Base-by-base conservation (phyloP, 2,888 invertebrate genomes). In the Augochlorella aurata region DNA sequence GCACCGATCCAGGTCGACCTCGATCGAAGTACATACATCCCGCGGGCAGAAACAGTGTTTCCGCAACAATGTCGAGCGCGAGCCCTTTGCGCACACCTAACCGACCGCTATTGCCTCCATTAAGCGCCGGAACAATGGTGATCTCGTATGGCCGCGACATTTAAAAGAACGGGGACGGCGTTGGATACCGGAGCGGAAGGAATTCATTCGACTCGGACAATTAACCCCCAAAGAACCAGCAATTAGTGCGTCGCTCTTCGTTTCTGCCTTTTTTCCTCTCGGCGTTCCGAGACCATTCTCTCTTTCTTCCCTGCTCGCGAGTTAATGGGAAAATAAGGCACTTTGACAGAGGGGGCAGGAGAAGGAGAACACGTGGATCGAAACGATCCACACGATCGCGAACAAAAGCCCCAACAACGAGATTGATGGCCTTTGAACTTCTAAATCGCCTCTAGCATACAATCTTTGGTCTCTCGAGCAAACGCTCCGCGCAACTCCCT, bases 1-100 rank as follows among this genome's bases (percentile, higher is more conserved):
- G 79, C 86, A 14, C 87, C 84, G 82, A 85, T 84, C 86, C 78
- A 47, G 79, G 71, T 72, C 76, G 84, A 87, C 88, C 87, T 84
- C 81, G 68, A 87, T 86, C 82, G 75, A 83, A 86, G 78, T 88
- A 86, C 83, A 80, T 88, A 86, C 83, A 80, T 83, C 72, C 82
- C 54, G 49, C 65, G 61, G 73, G 68, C 73, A 61, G 73, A 54
- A 74, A 78, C 76, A 72, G 16, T 3, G 71, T 76, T 84, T 77
- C 68, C 77, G 70, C 79, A 75, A 75, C 77, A 65, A 65, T 29
- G 70, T 24, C 72, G 38, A 44, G 74, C 74, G 10, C 18, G 69
- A 72, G 67, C 38, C 66, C 69, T 44, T 81, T 74, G 54, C 79
- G 50, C 29, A 50, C 66, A 29, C 47, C 69, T 50, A 69, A 29